Evolutionary conservation across 2,797 vertebrate genomes (phyloP).

Genomic region (Notolabrus celidotus): DNA sequence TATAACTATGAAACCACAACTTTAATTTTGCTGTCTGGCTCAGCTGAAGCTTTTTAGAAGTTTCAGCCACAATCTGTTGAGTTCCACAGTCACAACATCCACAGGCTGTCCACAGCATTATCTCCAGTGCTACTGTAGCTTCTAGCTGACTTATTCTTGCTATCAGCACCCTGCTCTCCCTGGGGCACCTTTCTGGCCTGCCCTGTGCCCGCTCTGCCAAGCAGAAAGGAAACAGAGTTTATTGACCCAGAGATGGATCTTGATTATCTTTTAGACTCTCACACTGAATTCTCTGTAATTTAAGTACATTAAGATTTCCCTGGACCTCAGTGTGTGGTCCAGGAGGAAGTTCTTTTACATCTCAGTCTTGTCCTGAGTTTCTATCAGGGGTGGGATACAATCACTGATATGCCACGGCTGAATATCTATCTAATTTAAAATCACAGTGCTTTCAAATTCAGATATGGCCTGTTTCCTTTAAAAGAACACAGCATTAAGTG

Average conservation of each 20-base stretch:
- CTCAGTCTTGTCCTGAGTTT: not conserved
- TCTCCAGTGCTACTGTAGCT: conserved; percentile 4
- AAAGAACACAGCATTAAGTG: too few relatives aligned
- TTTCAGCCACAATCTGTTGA: not conserved
- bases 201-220: conserved; percentile 31
- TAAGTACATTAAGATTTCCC: not conserved
- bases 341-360: not conserved
- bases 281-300: conserved; percentile 32
- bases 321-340: conserved; percentile 10
- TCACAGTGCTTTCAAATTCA: too few relatives aligned
- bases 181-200: conserved; percentile 15
- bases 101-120: conserved; percentile 2
- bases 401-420: too few relatives aligned
- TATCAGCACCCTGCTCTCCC: conserved; percentile 37
- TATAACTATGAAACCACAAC: not conserved
- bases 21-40: not conserved
- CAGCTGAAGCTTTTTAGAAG: not conserved
- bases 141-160: conserved; percentile 11
- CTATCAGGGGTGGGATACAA: not conserved
- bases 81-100: conserved; percentile 2
- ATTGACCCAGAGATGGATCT: conserved; percentile 45
- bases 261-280: conserved; percentile 41
- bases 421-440: too few relatives aligned
- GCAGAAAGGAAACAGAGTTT: conserved; percentile 24
- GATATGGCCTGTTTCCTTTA: too few relatives aligned